Percentiles rank a stretch among this genome's conserved stretches.
Evolutionary conservation across 2,113 vertebrate species (phyloP).

Genomic region (Myrmecobius fasciatus): DNA sequence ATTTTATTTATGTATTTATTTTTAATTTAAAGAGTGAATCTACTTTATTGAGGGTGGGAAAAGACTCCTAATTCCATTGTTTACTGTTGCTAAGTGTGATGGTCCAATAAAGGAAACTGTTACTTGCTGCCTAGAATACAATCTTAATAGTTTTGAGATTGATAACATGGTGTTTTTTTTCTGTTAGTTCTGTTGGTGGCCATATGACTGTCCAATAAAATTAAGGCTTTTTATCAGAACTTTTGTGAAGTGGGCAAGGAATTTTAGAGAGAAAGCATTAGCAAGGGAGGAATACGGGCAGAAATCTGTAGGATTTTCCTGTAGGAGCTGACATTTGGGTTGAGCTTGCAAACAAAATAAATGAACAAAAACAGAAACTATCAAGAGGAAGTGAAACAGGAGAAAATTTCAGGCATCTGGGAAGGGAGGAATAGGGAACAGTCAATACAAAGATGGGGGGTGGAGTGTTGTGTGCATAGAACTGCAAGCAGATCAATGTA

Average conservation of each 20-base stretch:
- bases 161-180: background rate
- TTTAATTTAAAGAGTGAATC: background rate
- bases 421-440: background rate
- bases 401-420: background rate
- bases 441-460: background rate
- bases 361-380: background rate
- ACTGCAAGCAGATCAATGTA: background rate
- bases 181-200: background rate
- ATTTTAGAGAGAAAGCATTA: background rate
- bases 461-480: background rate
- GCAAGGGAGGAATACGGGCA: background rate
- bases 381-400: background rate
- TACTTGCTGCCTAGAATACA: background rate
- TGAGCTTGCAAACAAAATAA: background rate
- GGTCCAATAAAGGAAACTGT: background rate
- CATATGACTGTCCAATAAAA: background rate
- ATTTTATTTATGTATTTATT: too few relatives aligned
- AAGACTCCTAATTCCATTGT: background rate
- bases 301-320: background rate
- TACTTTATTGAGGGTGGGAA: background rate
- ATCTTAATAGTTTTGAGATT: background rate
- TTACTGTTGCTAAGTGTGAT: background rate
- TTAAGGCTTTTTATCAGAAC: background rate
- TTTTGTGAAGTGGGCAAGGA: background rate
- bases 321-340: background rate